Base-by-base conservation (phyloP, 2,113 vertebrate species). In the Gavia stellata region DNA sequence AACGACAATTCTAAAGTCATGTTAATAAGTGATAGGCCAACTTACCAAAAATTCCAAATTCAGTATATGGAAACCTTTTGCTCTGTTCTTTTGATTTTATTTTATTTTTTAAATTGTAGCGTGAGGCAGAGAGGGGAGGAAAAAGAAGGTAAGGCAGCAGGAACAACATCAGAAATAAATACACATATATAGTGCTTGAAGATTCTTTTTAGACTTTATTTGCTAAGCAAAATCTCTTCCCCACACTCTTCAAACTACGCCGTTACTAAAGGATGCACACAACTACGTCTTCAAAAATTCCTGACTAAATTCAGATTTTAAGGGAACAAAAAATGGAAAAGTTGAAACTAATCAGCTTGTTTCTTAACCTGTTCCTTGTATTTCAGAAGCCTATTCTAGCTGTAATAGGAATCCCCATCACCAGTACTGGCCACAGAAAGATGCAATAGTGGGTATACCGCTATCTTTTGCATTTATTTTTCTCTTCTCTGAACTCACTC, bases 381-480 rank as follows among this genome's bases (percentile, higher is more conserved):
- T 17, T 81, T 68, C 61, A 61, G 52, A 49, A 49, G 33, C 70
- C 56, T 12, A 4, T 8, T 44, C 0, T 6, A 49, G 81, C 63
- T 6, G 6, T 3, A 31, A 49, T 3, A 71, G 66, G 53, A 87
- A 66, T 10, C 52, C 56, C 77, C 40, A 61, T 10, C 28, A 20
- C 14, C 68, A 68, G 72, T 11, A 49, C 1, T 11, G 42, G 16
- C 18, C 42, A 8, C 49, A 52, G 65, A 24, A 61, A 59, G 28
- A 28, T 0, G 4, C 8, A 38, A 34, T 0, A 49, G 18, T 1
- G 45, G 68, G 40, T 3, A 25, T 0, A 52, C 61, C 0, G 5
- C 36, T 50, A 26, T 34, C 49, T 61, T 49, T 8, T 42, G 33
- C 20, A 12, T n/a, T 58, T 50, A 47, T 8, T 11, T 81, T 8